A percentile compares a stretch with the other conserved stretches of the same genome.
Evolutionary conservation across 2,888 invertebrate species (phyloP).

Genomic region (Tenthredo scrophulariae): DNA sequence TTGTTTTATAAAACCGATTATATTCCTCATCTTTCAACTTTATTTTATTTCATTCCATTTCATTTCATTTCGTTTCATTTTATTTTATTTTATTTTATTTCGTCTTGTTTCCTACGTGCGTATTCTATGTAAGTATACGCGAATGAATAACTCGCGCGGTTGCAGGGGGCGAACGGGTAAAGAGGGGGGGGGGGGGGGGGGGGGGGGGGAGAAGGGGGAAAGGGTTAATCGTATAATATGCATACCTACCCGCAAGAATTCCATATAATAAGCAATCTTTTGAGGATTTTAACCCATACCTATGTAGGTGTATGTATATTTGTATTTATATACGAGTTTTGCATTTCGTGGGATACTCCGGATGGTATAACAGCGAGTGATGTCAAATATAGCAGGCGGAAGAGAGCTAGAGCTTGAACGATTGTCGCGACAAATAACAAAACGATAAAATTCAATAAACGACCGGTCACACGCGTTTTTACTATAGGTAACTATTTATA

Average conservation of each 20-base stretch:
- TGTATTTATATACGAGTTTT: background rate
- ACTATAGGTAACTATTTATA: background rate
- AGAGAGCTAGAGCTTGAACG: constrained; percentile 20
- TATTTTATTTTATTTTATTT: background rate
- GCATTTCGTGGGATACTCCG: background rate
- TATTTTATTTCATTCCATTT: background rate
- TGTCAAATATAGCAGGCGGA: background rate
- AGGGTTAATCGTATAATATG: constrained; percentile 62
- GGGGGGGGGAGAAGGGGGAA: constrained; percentile 55
- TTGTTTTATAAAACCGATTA: constrained; percentile 37
- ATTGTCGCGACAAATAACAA: constrained; percentile 42
- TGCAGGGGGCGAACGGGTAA: background rate
- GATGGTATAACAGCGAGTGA: no score
- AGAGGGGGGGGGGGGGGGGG: constrained; percentile 39
- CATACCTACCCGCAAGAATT: constrained; percentile 30
- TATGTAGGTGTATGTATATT: background rate
- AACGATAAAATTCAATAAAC: constrained; percentile 42
- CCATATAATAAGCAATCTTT: constrained; percentile 11
- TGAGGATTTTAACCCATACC: constrained; percentile 2
- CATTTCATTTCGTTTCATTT: background rate
- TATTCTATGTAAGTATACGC: background rate
- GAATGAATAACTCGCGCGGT: constrained; percentile 8
- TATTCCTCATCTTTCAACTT: background rate
- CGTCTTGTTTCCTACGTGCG: background rate
- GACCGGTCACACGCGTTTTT: constrained; percentile 37